Conservation (phyloP, 2,113 vertebrate species). For the Cinclus cinclus region DNA sequence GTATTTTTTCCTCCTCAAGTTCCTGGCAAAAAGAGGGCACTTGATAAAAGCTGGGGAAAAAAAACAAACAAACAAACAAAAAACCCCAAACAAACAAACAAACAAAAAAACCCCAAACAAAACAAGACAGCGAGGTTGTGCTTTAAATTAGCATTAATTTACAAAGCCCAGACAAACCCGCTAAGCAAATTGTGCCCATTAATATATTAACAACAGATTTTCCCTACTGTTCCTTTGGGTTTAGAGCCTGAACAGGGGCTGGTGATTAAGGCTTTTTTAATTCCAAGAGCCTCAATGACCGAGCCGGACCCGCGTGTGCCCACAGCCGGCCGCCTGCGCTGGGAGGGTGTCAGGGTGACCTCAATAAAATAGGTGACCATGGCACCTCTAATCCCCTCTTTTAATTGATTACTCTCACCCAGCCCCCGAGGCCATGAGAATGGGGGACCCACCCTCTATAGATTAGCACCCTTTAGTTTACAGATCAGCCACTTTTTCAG, state of each 20-base stretch:
- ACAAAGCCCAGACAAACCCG: constrained; percentile 23
- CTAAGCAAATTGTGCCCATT: constrained; percentile 50
- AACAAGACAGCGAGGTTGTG: not conserved
- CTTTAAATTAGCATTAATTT: constrained; percentile 56
- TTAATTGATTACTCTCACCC: constrained; percentile 67
- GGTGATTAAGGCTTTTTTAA: not conserved
- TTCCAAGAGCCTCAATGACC: not conserved
- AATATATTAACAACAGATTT: constrained; percentile 50
- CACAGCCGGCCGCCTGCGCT: not conserved
- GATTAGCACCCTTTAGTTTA: constrained; percentile 75
- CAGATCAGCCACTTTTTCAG: constrained; percentile 64
- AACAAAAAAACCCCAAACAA: too few relatives aligned
- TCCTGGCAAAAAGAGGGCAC: not conserved
- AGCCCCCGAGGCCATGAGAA: constrained; percentile 48
- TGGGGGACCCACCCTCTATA: constrained; percentile 58
- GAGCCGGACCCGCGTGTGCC: not conserved
- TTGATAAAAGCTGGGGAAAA: not conserved
- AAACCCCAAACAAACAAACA: not conserved
- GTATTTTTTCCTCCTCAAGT: not conserved
- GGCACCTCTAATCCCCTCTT: constrained; percentile 64
- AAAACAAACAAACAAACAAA: not conserved
- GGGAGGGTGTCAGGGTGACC: constrained; percentile 43
- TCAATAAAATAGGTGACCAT: constrained; percentile 49
- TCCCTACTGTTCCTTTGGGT: constrained; percentile 27
- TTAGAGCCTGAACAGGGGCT: not conserved